phyloP scores from a whole-genome alignment of 2,888 invertebrate species.

The Elysia crispata region DNA sequence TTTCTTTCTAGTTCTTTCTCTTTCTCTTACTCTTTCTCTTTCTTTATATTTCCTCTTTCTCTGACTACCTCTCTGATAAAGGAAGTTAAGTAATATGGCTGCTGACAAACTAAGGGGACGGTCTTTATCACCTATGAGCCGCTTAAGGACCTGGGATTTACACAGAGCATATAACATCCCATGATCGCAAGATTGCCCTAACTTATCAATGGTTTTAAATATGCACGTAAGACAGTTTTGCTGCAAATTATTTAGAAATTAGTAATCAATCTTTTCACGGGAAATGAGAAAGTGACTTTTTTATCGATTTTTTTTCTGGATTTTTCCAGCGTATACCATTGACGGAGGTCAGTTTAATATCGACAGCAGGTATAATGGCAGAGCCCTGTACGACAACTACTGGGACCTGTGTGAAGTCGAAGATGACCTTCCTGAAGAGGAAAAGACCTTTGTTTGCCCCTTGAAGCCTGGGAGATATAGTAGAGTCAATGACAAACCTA shows the following conservation, averaged over 20 bases:
- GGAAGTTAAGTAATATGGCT: too few relatives aligned
- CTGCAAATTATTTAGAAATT: too few relatives aligned
- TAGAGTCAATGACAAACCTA: conserved; percentile 65
- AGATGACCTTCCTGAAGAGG: conserved; percentile 62
- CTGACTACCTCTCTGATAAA: conserved; percentile 33
- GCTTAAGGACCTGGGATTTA: too few relatives aligned
- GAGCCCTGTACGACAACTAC: conserved; percentile 67
- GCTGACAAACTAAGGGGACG: too few relatives aligned
- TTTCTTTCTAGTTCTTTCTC: not conserved
- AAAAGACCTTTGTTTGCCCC: conserved; percentile 68
- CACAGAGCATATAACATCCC: too few relatives aligned
- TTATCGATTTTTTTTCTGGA: not conserved
- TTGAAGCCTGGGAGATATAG: conserved; percentile 60
- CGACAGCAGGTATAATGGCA: conserved; percentile 68
- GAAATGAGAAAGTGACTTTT: not conserved
- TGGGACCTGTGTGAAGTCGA: conserved; percentile 71
- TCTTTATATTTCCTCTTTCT: not conserved
- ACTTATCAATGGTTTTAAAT: too few relatives aligned
- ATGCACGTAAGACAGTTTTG: too few relatives aligned
- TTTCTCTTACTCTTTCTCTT: not conserved
- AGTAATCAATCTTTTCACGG: not conserved
- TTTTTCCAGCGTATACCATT: conserved; percentile 57
- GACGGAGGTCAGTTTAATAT: conserved; percentile 64
- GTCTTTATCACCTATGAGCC: too few relatives aligned
- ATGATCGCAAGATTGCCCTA: too few relatives aligned